Evolutionary conservation across 2,888 invertebrate species (phyloP).

Genomic region (Heliconius erato): DNA sequence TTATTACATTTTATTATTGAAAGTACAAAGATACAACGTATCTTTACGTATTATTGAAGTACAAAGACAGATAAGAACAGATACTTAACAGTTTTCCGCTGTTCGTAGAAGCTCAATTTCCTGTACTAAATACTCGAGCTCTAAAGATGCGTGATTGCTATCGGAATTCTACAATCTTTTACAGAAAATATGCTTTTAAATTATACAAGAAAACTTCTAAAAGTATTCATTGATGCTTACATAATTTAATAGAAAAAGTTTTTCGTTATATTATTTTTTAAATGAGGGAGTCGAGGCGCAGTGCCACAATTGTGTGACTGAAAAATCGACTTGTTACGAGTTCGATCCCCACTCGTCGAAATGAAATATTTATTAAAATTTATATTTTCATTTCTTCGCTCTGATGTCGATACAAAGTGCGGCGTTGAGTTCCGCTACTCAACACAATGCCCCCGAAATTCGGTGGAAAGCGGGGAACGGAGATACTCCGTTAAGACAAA

Average conservation of each 20-base stretch:
- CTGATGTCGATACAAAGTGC: no score
- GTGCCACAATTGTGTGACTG: neutral
- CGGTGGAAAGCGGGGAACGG: no score
- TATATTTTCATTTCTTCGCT: no score
- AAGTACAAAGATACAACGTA: neutral
- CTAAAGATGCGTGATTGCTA: conserved; percentile 1
- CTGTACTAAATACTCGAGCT: conserved; percentile 52
- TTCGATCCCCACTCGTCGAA: no score
- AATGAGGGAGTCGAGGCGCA: no score
- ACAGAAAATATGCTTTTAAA: neutral
- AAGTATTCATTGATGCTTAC: neutral
- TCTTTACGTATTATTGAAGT: neutral
- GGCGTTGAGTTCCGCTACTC: no score
- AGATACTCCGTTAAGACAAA: no score
- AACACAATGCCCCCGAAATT: no score
- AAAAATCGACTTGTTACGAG: no score
- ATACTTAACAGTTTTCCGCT: conserved; percentile 51
- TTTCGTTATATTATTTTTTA: neutral
- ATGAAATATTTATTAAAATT: no score
- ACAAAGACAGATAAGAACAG: neutral
- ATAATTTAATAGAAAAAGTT: no score
- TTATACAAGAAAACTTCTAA: neutral
- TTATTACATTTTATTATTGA: conserved; percentile 1
- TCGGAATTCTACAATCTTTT: neutral
- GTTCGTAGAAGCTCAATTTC: conserved; percentile 53